A percentile compares a stretch with the other conserved stretches of the same genome.
phyloP scores from a whole-genome alignment of 2,888 invertebrate genomes.

The Plebejus argus region DNA sequence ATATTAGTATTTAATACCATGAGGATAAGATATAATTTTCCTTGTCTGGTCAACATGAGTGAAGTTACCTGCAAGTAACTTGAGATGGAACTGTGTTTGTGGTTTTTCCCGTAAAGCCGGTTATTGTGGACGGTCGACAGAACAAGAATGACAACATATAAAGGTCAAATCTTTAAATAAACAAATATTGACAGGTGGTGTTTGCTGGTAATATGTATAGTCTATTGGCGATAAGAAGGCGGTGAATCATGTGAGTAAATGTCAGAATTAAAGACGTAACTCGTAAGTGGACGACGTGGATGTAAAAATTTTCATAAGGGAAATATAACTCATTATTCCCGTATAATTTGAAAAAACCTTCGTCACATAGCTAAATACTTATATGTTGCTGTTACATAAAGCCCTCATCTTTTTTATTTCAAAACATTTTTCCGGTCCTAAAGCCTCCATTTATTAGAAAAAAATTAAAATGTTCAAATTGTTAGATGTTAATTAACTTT shows the following conservation, averaged over 20 bases:
- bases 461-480: no score
- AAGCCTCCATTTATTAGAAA: no score
- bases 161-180: conserved; percentile 40
- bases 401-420: no score
- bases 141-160: conserved; percentile 15
- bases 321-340: no score
- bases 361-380: no score
- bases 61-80: conserved; percentile 8
- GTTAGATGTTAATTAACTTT: no score
- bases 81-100: conserved; percentile 33
- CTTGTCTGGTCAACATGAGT: neutral
- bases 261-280: no score
- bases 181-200: neutral
- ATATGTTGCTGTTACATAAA: no score
- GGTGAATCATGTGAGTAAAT: neutral
- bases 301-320: no score
- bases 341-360: no score
- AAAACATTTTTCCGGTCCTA: no score
- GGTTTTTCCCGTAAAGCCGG: conserved; percentile 52
- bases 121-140: conserved; percentile 39
- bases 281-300: no score
- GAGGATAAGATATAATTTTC: neutral
- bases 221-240: neutral
- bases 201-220: neutral
- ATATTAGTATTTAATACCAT: neutral